Evolutionary conservation across 1,140 invertebrate genomes (phyloP).

Genomic region (Centruroides sculpturatus): DNA sequence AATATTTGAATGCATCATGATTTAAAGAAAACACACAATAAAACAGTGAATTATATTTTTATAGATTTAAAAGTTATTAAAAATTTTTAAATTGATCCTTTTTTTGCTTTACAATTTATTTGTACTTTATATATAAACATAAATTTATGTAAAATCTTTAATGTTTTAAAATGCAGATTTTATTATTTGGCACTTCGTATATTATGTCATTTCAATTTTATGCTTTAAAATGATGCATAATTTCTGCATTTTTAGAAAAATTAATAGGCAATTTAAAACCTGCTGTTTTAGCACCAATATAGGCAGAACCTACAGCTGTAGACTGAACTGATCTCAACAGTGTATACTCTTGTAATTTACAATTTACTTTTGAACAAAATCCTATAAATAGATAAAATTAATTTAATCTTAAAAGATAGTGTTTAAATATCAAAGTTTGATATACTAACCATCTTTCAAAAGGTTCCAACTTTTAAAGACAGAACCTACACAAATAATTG

Average conservation of each 20-base stretch:
- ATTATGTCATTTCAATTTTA: no score
- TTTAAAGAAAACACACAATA: no score
- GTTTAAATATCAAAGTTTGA: background rate
- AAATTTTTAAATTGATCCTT: no score
- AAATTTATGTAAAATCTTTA: no score
- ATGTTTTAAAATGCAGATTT: no score
- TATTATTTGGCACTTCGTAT: no score
- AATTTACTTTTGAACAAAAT: slow-evolving; percentile 13
- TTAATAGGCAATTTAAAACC: slow-evolving; percentile 35
- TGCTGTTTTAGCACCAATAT: slow-evolving; percentile 48
- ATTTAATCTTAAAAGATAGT: background rate
- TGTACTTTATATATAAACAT: no score
- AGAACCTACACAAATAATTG: slow-evolving; percentile 83
- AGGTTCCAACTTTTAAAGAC: slow-evolving; percentile 88
- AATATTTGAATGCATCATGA: no score
- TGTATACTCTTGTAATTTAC: slow-evolving; percentile 39
- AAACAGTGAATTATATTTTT: no score
- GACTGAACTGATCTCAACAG: slow-evolving; percentile 45
- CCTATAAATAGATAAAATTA: slow-evolving; percentile 6
- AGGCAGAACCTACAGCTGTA: slow-evolving; percentile 56
- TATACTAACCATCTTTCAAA: slow-evolving; percentile 33
- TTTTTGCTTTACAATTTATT: no score
- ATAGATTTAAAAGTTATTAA: no score
- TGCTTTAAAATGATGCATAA: slow-evolving; percentile 29
- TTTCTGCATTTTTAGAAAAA: slow-evolving; percentile 35